Conservation (phyloP, 2,113 vertebrate species). For the Perca schrenkii region DNA sequence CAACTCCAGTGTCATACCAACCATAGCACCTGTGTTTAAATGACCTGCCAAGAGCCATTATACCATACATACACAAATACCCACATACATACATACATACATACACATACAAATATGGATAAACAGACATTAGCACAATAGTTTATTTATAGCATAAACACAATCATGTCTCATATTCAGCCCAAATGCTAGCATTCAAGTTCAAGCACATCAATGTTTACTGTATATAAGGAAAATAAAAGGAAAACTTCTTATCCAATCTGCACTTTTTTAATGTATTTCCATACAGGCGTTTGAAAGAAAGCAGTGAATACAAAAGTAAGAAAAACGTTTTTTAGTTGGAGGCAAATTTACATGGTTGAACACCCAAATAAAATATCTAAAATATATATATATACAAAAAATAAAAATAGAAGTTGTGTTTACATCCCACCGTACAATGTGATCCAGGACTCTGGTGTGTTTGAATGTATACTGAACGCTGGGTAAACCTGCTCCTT, state of each 20-base stretch:
- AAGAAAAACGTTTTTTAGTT: neutral
- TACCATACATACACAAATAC: too few relatives aligned
- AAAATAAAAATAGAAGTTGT: neutral
- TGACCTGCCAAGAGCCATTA: conserved; percentile 1
- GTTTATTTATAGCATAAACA: conserved; percentile 50
- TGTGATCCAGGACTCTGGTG: conserved; percentile 82
- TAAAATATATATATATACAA: neutral
- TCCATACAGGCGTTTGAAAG: neutral
- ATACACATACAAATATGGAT: neutral
- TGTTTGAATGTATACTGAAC: conserved; percentile 81
- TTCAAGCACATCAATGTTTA: conserved; percentile 1
- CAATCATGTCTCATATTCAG: conserved; percentile 7
- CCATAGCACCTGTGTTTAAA: neutral
- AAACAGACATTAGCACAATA: neutral
- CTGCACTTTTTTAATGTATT: neutral
- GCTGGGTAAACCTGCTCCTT: conserved; percentile 79
- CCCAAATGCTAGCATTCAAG: conserved; percentile 5
- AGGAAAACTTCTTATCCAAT: neutral
- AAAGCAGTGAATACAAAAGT: neutral
- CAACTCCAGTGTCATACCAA: conserved; percentile 10
- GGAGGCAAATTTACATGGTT: neutral
- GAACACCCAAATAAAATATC: neutral
- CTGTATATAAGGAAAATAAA: neutral
- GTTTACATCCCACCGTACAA: conserved; percentile 67
- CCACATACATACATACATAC: too few relatives aligned